Percentiles rank a stretch among this genome's conserved stretches.
phyloP scores from a whole-genome alignment of 2,797 vertebrate species.

The Acanthurus lineatus region DNA sequence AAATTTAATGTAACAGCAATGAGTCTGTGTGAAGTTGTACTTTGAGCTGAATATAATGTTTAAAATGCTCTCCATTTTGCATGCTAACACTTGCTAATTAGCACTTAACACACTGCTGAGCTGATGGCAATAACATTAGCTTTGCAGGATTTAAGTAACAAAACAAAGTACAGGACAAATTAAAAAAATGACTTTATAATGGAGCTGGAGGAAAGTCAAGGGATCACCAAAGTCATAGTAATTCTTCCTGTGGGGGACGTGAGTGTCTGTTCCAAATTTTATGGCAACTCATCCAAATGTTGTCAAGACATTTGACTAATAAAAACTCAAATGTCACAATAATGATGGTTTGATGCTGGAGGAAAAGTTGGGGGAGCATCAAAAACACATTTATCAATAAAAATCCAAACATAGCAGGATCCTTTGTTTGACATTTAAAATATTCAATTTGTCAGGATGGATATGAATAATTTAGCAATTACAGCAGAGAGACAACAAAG shows the following conservation, averaged over 20 bases:
- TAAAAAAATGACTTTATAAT: neutral
- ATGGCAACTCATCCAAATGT: neutral
- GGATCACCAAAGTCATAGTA: neutral
- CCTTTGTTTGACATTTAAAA: too few species aligned
- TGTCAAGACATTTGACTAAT: too few species aligned
- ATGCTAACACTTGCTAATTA: too few species aligned
- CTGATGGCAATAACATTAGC: neutral
- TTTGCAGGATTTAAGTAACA: too few species aligned
- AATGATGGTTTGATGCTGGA: neutral
- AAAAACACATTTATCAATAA: neutral
- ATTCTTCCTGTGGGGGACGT: neutral
- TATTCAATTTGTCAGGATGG: neutral
- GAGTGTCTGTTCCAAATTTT: neutral
- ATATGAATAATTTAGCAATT: neutral
- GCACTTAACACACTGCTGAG: neutral
- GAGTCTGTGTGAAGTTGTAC: too few species aligned
- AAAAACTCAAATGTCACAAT: neutral
- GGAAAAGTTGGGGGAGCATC: neutral
- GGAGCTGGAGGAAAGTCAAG: neutral
- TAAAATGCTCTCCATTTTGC: too few species aligned
- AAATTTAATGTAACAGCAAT: too few species aligned
- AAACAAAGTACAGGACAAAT: neutral
- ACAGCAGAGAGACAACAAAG: neutral
- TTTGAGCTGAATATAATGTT: too few species aligned
- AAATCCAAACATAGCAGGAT: neutral